Conservation (phyloP, 2,113 vertebrate genomes). For the Hypocryptadius cinnamomeus region DNA sequence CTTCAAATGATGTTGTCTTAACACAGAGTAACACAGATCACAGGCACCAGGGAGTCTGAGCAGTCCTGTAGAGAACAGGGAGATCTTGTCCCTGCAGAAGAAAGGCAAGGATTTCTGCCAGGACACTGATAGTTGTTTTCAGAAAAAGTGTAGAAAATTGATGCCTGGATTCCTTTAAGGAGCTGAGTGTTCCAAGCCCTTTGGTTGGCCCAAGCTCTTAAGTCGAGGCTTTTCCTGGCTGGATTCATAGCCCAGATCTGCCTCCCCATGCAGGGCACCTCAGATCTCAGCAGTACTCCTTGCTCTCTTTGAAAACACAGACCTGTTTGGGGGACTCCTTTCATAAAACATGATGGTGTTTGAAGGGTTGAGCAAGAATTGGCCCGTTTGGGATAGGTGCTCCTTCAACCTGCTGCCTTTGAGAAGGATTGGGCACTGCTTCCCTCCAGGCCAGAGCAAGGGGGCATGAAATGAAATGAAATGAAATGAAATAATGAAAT, state of each 20-base stretch:
- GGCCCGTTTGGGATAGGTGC: neutral
- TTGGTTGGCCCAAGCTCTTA: neutral
- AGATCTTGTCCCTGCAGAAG: neutral
- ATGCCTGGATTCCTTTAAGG: neutral
- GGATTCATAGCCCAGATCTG: neutral
- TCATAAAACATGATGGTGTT: neutral
- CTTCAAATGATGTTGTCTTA: neutral
- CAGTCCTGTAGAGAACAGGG: neutral
- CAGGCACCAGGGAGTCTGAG: neutral
- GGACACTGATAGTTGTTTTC: neutral
- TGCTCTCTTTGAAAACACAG: neutral
- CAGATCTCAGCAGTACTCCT: neutral
- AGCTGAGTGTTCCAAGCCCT: neutral
- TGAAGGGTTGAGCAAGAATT: neutral
- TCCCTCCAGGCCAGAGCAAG: neutral
- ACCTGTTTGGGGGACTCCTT: neutral
- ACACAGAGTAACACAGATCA: neutral
- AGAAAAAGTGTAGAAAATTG: neutral
- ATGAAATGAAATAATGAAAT: neutral
- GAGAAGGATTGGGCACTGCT: neutral
- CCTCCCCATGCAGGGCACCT: neutral
- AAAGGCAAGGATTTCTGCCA: neutral
- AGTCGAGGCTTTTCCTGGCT: neutral
- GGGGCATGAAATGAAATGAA: neutral
- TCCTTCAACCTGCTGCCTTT: neutral